A percentile compares a stretch with the other conserved stretches of the same genome.
These are phyloP conservation scores for Choristoneura fumiferana DNA, from an alignment of 1,140 invertebrate genomes.

Conservation along the genomic window DNA sequence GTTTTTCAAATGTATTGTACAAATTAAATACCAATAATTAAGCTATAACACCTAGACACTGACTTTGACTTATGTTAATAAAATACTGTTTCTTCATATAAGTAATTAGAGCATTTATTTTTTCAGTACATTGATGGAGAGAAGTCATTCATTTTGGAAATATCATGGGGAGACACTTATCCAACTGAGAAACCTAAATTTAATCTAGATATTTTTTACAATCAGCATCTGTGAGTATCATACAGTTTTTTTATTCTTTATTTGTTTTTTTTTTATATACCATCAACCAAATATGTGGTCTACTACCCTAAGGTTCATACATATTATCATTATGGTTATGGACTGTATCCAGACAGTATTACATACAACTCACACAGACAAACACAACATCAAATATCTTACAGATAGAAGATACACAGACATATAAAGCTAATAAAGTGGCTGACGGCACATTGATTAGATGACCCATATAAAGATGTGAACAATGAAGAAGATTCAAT, in stretches of 20 bases:
- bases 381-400: constrained; percentile 14
- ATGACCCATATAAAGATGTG: background rate
- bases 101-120: constrained; percentile 14
- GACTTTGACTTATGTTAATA: no score
- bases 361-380: constrained; percentile 1
- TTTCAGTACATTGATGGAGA: constrained; percentile 92
- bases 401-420: background rate
- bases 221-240: constrained; percentile 92
- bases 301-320: no score
- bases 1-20: no score
- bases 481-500: no score
- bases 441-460: background rate
- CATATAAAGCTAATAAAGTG: constrained; percentile 17
- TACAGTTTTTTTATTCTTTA: constrained; percentile 8
- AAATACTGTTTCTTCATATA: constrained; percentile 13
- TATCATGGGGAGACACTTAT: constrained; percentile 91
- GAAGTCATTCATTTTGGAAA: constrained; percentile 92
- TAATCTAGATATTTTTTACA: constrained; percentile 96
- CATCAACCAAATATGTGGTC: no score
- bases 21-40: no score
- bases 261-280: no score
- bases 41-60: no score
- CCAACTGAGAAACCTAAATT: constrained; percentile 89
- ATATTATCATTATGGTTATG: no score
- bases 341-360: background rate